Conservation (phyloP, 2,888 invertebrate species). For the Suillia variegata region DNA sequence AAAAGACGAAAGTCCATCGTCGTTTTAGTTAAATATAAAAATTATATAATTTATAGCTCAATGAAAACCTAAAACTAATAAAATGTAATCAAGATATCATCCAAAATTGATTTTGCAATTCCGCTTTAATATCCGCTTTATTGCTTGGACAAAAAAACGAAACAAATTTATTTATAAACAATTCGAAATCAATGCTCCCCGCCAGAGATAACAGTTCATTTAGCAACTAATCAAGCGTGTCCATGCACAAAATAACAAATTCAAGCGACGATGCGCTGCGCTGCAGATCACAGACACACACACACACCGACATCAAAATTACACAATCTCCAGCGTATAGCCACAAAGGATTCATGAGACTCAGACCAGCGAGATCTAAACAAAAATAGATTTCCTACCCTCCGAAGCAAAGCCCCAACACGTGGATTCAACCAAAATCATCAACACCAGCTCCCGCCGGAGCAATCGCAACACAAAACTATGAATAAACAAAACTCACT, state of each 20-base stretch:
- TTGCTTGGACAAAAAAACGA: too few relatives aligned
- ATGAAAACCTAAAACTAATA: too few relatives aligned
- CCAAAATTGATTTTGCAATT: too few relatives aligned
- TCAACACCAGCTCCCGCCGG: conserved; percentile 25
- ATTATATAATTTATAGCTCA: too few relatives aligned
- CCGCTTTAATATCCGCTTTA: too few relatives aligned
- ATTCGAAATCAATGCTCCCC: conserved; percentile 37
- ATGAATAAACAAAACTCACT: conserved; percentile 32
- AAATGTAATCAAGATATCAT: too few relatives aligned
- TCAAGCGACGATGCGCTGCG: conserved; percentile 16
- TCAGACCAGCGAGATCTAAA: conserved; percentile 18
- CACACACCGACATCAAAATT: conserved; percentile 1
- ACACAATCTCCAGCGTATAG: conserved; percentile 7
- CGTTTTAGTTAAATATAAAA: too few relatives aligned
- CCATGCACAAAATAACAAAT: conserved; percentile 41
- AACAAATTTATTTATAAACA: too few relatives aligned
- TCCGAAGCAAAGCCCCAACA: conserved; percentile 22
- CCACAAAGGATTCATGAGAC: conserved; percentile 18
- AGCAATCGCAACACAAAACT: neutral
- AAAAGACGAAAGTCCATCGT: too few relatives aligned
- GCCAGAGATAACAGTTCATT: conserved; percentile 52
- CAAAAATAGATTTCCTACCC: neutral
- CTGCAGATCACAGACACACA: neutral
- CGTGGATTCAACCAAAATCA: conserved; percentile 28
- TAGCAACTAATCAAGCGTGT: conserved; percentile 55